Percentiles rank a stretch among this genome's conserved stretches.
Conservation (phyloP, 2,113 vertebrate species). For the Brachyhypopomus occidentalis region DNA sequence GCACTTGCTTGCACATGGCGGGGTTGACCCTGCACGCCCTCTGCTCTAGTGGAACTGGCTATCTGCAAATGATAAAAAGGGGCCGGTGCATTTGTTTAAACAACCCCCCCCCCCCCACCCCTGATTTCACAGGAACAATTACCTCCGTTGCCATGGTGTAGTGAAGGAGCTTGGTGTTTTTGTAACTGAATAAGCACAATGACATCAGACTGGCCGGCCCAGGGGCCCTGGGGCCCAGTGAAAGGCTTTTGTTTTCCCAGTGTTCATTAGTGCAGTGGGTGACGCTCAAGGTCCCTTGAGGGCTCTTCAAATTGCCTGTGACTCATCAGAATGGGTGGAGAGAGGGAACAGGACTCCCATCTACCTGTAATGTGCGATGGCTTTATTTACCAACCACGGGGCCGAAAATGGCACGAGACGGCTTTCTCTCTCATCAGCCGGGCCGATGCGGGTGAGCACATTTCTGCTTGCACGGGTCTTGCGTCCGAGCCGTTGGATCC, state of each 20-base stretch:
- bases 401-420: slow-evolving; percentile 12
- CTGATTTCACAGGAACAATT: slow-evolving; percentile 55
- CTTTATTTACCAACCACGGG: background rate
- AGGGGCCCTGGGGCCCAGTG: slow-evolving; percentile 46
- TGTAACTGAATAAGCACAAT: slow-evolving; percentile 54
- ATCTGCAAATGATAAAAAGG: slow-evolving; percentile 21
- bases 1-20: slow-evolving; percentile 22
- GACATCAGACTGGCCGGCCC: slow-evolving; percentile 60
- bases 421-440: slow-evolving; percentile 19
- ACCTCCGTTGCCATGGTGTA: slow-evolving; percentile 47
- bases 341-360: slow-evolving; percentile 17
- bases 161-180: slow-evolving; percentile 38
- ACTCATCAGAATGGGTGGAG: slow-evolving; percentile 39
- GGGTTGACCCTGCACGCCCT: slow-evolving; percentile 15
- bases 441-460: slow-evolving; percentile 42
- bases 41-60: slow-evolving; percentile 12
- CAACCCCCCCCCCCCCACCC: background rate
- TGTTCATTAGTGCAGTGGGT: slow-evolving; percentile 58
- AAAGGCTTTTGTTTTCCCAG: slow-evolving; percentile 63
- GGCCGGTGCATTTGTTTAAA: slow-evolving; percentile 32
- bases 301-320: slow-evolving; percentile 47
- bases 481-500: slow-evolving; percentile 33
- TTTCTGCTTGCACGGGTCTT: background rate
- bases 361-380: slow-evolving; percentile 26
- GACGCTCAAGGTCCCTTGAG: slow-evolving; percentile 52